Conservation (phyloP, 2,113 vertebrate genomes). For the Gasterosteus nipponicus region DNA sequence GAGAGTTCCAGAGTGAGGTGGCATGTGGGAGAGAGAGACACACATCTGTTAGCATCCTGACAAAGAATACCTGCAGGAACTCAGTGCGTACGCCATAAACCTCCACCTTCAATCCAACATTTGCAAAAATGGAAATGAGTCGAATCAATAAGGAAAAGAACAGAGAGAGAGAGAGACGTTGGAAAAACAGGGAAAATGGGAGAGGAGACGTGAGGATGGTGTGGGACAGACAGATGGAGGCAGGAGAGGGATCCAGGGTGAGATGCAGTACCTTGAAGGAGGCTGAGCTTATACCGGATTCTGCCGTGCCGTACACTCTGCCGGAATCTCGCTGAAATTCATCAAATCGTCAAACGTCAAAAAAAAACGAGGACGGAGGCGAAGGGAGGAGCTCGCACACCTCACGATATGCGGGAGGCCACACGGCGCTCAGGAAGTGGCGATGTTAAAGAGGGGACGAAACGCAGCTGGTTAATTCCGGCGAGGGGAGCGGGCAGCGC, state of each 20-base stretch:
- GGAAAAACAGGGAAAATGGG: constrained; percentile 25
- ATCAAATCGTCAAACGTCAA: constrained; percentile 80
- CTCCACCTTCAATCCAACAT: constrained; percentile 12
- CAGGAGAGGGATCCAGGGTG: constrained; percentile 51
- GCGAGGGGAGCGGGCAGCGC: constrained; percentile 61
- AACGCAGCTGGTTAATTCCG: constrained; percentile 70
- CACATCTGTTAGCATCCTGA: constrained; percentile 76
- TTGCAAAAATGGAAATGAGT: constrained; percentile 4
- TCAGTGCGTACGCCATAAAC: constrained; percentile 5
- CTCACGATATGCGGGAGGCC: constrained; percentile 57
- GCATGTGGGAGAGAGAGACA: constrained; percentile 87
- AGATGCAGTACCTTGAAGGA: constrained; percentile 86
- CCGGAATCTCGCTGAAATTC: constrained; percentile 86
- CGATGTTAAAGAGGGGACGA: constrained; percentile 64
- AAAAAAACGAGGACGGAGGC: constrained; percentile 36
- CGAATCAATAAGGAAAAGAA: not conserved
- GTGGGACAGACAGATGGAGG: constrained; percentile 40
- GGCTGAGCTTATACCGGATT: constrained; percentile 88
- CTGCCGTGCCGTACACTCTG: constrained; percentile 85
- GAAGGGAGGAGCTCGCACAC: constrained; percentile 64
- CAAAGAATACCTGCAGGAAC: constrained; percentile 13
- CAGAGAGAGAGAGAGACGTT: not conserved
- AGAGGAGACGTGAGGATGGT: constrained; percentile 36
- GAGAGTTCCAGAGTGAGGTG: constrained; percentile 90
- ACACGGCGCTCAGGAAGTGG: constrained; percentile 49